These are phyloP conservation scores for Druon quercuslanigerum DNA, from an alignment of 1,140 invertebrate species.

Conservation along the genomic window DNA sequence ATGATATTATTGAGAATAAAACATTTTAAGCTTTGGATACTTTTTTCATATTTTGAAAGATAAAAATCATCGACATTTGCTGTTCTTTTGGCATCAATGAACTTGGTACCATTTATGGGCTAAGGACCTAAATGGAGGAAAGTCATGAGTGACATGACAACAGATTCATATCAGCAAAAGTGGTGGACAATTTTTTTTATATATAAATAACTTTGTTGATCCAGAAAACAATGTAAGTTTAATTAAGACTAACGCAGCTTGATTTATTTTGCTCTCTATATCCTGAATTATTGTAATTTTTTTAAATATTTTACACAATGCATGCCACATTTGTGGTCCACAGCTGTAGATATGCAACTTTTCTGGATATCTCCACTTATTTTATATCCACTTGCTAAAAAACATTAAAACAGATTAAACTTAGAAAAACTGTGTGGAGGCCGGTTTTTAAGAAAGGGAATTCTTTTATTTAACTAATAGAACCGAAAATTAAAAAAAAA, in stretches of 20 bases:
- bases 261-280: too few relatives aligned
- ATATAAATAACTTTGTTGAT: slow-evolving; percentile 77
- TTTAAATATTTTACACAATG: slow-evolving; percentile 52
- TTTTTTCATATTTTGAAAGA: slow-evolving; percentile 49
- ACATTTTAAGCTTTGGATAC: not conserved
- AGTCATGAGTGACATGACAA: slow-evolving; percentile 41
- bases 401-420: slow-evolving; percentile 26
- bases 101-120: slow-evolving; percentile 60
- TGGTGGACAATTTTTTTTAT: slow-evolving; percentile 79
- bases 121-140: slow-evolving; percentile 66
- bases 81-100: slow-evolving; percentile 64
- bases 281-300: not conserved
- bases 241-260: too few relatives aligned
- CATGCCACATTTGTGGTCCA: slow-evolving; percentile 64
- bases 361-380: slow-evolving; percentile 78
- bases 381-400: slow-evolving; percentile 62
- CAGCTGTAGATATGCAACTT: slow-evolving; percentile 84
- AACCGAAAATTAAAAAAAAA: too few relatives aligned
- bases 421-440: too few relatives aligned
- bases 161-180: slow-evolving; percentile 66
- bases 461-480: too few relatives aligned
- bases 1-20: too few relatives aligned
- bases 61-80: slow-evolving; percentile 68
- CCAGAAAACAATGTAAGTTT: slow-evolving; percentile 59
- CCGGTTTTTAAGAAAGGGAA: too few relatives aligned